Base-by-base conservation (phyloP, 2,888 invertebrate genomes). In the Hirtodrosophila confusa region DNA sequence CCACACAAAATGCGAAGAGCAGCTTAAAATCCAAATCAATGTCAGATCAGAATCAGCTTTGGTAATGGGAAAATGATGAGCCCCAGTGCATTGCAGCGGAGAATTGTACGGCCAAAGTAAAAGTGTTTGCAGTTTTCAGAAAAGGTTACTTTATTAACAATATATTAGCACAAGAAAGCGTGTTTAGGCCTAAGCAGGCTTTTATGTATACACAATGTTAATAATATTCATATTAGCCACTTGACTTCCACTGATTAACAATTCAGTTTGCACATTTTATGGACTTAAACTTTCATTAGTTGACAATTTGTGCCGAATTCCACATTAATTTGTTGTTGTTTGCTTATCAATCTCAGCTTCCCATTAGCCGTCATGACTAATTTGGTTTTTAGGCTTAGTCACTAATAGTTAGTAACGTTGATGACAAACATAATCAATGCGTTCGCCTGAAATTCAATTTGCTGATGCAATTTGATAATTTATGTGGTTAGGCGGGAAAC, bases 331-430 rank as follows among this genome's bases (percentile, higher is more conserved):
- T 43, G 11, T 27, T 31, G 41, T 31, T 39, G 27, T 17, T 41
- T 47, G 29, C 41, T 10, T 53, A 39, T 17, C 33, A 27, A 27
- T 62, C 8, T n/a, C 39, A 50, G n/a, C 29, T 43, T 44, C 23
- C 49, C n/a, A 53, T 31, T 17, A 47, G 7, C 4, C 7, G 7
- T 9, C 48, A 50, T 69, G 75, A 66, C 53, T 63, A 50, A 58
- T 54, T 65, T 61, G 60, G 43, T 41, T 27, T 44, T 57, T 71
- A 36, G 24, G 56, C 43, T 56, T 68, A 57, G 80, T 74, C 67
- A 70, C 50, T 45, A 49, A 54, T 56, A 49, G 29, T 49, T 29
- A 9, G 24, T 51, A 36, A n/a, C 47, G 17, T 27, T 40, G 61
- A 37, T 58, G 60, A 29, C 44, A 60, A 49, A 49, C 55, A 48